Evolutionary conservation across 2,888 invertebrate genomes (phyloP).

Genomic region (Agonum fuliginosum): DNA sequence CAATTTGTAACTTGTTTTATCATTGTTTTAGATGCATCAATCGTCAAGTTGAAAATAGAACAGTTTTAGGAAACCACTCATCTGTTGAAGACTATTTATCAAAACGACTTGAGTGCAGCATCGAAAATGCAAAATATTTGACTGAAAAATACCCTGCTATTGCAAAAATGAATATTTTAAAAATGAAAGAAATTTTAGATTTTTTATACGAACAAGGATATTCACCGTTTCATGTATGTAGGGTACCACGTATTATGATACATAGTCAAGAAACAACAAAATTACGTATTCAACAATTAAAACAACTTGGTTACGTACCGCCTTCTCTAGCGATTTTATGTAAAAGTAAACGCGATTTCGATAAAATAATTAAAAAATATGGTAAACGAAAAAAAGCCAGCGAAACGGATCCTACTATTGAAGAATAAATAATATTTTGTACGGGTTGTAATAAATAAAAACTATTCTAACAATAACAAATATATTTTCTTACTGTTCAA

Average conservation of each 20-base stretch:
- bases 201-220: conserved; percentile 71
- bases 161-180: conserved; percentile 70
- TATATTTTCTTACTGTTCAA: conserved; percentile 28
- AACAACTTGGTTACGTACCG: conserved; percentile 64
- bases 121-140: conserved; percentile 67
- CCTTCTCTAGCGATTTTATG: conserved; percentile 62
- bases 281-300: conserved; percentile 69
- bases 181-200: conserved; percentile 72
- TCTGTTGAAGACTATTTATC: conserved; percentile 70
- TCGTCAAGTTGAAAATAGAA: conserved; percentile 69
- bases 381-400: conserved; percentile 31
- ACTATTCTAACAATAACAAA: conserved; percentile 2
- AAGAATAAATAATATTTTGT: conserved; percentile 33
- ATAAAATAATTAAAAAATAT: conserved; percentile 54
- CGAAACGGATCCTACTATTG: not conserved
- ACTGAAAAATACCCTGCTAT: conserved; percentile 70
- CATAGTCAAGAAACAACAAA: conserved; percentile 71
- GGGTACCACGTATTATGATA: conserved; percentile 71
- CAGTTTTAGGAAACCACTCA: conserved; percentile 70
- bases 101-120: conserved; percentile 69
- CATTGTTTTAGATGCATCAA: conserved; percentile 69
- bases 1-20: not conserved
- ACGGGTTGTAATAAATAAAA: conserved; percentile 1
- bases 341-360: conserved; percentile 62
- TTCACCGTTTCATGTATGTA: conserved; percentile 69